Evolutionary conservation across 92 coral and sea anemone species (phyloP), one percentile per base, ranked within the genome.

Genomic region (Epizoanthus ramosus): DNA sequence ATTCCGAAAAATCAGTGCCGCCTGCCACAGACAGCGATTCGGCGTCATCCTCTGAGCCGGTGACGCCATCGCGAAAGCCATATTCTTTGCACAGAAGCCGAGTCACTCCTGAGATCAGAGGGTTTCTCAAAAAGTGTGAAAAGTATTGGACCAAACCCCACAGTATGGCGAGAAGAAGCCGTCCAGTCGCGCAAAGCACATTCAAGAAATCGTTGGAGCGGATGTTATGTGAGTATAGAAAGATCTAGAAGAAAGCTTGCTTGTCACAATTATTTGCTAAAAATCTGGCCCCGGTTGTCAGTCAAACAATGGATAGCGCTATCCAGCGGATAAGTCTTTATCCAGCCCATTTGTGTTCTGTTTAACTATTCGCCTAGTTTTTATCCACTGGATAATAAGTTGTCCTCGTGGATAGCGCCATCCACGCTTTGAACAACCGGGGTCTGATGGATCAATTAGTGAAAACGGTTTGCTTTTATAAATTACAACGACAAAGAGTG

Each of bases 11-110:
- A 61, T 61, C 68, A 61, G 3, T 2, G 68, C 68, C 68, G 16
- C 21, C 79, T 73, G 79, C 21, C 16, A 73, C 79, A 73, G 79
- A 73, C 79, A 73, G 79, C 79, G 35, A 14, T 28, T 70, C 75
- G 75, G 0, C 75, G 75, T 18, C 25, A 70, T 70, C 75, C 75
- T 70, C 75, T 15, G 28, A 33, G 1, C 1, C 53, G 35, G 75
- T 19, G 25, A 19, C 24, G 75, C 75, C 25, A 19, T 12, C 75
- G 24, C 75, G 75, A 70, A 70, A 19, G 75, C 75, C 75, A 70
- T 70, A 70, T 70, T 70, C 75, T 70, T 70, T 70, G 25, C 75
- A 1, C 7, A 12, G 8, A 3, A 70, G 75, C 75, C 24, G 8
- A 70, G 33, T 3, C 24, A 70, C 7, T 31, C 12, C 75, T 12